Conservation (phyloP, 2,113 vertebrate genomes). For the Apodemus speciosus region DNA sequence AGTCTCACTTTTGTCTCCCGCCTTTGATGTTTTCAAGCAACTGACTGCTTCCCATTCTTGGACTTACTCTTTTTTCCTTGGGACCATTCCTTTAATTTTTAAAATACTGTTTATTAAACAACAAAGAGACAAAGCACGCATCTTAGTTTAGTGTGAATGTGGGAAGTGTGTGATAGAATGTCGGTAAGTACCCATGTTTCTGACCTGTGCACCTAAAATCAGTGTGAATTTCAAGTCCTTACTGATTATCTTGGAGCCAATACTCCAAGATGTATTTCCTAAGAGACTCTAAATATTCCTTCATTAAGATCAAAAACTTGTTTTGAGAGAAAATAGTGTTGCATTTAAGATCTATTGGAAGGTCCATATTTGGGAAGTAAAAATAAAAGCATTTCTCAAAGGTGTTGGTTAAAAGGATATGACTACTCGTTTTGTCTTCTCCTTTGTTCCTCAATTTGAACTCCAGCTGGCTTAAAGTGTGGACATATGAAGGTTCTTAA, state of each 20-base stretch:
- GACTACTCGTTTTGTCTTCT: neutral
- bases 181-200: neutral
- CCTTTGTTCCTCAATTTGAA: constrained; percentile 20
- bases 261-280: neutral
- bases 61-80: neutral
- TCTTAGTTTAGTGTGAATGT: neutral
- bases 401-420: neutral
- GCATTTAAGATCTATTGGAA: neutral
- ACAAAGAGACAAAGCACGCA: neutral
- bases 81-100: neutral
- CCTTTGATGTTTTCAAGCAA: neutral
- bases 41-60: rapidly evolving
- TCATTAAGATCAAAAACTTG: neutral
- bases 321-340: neutral
- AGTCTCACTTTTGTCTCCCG: neutral
- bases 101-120: neutral
- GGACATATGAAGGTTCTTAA: constrained; percentile 32
- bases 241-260: neutral
- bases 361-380: neutral
- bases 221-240: neutral
- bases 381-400: neutral
- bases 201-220: neutral
- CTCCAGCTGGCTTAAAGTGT: neutral
- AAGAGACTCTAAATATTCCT: neutral
- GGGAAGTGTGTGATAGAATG: neutral